Conservation (phyloP, 2,113 vertebrate species). For the Alectura lathami region DNA sequence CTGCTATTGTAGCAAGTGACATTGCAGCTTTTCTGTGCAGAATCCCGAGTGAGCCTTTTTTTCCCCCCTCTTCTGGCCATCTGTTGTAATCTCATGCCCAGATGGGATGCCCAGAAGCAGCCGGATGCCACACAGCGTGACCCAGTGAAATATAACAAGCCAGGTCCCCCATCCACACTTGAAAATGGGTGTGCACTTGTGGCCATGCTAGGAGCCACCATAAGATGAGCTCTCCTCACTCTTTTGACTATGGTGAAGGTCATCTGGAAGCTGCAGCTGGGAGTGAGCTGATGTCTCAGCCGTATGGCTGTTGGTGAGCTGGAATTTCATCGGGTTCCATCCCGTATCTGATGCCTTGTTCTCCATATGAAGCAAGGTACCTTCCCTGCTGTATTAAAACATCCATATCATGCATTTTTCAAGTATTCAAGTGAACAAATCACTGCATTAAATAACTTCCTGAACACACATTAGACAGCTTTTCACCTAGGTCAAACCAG, state of each 20-base stretch:
- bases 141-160: background rate
- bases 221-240: background rate
- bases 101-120: background rate
- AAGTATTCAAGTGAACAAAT: background rate
- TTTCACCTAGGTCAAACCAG: rapidly evolving
- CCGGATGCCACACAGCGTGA: background rate
- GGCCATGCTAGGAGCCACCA: background rate
- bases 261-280: background rate
- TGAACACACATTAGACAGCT: background rate
- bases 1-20: background rate
- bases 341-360: background rate
- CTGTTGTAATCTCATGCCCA: background rate
- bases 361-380: background rate
- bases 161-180: background rate
- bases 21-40: background rate
- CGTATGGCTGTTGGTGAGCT: background rate
- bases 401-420: background rate
- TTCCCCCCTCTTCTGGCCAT: background rate
- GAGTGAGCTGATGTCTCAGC: background rate
- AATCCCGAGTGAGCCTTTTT: background rate
- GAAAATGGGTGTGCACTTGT: background rate
- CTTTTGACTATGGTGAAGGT: background rate
- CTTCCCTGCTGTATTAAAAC: background rate
- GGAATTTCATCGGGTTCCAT: background rate
- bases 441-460: background rate